A percentile compares a stretch with the other conserved stretches of the same genome.
phyloP scores from a whole-genome alignment of 2,113 vertebrate genomes.

The Neopipo cinnamomea region DNA sequence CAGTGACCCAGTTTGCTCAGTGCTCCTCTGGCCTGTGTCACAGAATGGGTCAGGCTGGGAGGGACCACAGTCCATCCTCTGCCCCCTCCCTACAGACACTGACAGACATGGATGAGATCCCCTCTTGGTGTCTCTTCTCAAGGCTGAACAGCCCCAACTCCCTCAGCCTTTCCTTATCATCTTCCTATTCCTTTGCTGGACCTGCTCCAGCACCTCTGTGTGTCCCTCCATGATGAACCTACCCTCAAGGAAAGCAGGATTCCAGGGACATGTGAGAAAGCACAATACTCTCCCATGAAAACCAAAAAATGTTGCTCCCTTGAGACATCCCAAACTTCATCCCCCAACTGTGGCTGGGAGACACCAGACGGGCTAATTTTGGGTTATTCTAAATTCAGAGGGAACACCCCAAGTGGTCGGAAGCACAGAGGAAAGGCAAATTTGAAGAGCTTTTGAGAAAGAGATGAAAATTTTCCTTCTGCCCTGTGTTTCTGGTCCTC shows the following conservation, averaged over 20 bases:
- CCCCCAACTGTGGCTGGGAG: not conserved
- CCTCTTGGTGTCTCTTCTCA: not conserved
- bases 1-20: not conserved
- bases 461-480: not conserved
- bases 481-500: not conserved
- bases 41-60: not conserved
- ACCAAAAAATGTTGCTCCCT: not conserved
- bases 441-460: not conserved
- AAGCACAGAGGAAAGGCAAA: not conserved
- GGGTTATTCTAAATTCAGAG: not conserved
- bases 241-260: not conserved
- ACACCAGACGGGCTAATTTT: not conserved
- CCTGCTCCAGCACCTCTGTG: not conserved
- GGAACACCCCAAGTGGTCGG: not conserved
- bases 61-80: not conserved
- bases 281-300: not conserved
- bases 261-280: not conserved
- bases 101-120: fast-evolving
- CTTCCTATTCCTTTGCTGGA: not conserved
- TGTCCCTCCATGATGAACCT: not conserved
- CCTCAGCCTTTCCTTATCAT: not conserved
- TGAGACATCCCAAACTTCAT: not conserved
- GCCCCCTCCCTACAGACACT: not conserved
- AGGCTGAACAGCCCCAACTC: not conserved
- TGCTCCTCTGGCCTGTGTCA: not conserved